phyloP scores from a whole-genome alignment of 1,140 invertebrate species.

The Cyrtorhinus lividipennis region DNA sequence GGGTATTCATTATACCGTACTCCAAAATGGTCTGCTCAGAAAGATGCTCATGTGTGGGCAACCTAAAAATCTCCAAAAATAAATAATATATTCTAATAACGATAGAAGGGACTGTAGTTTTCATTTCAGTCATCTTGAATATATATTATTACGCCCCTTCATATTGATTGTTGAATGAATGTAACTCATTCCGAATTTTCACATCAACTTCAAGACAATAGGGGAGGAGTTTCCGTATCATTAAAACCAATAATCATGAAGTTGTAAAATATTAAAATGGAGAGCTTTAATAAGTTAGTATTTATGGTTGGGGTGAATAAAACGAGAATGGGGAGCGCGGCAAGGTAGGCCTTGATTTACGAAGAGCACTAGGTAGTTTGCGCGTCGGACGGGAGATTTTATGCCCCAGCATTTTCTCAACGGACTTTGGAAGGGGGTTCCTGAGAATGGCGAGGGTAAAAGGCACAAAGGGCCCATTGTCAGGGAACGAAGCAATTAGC shows the following conservation, averaged over 20 bases:
- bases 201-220: no score
- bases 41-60: no score
- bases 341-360: background rate
- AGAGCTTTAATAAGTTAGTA: background rate
- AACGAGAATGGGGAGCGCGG: background rate
- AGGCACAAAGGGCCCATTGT: background rate
- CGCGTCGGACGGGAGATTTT: background rate
- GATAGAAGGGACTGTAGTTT: background rate
- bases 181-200: no score
- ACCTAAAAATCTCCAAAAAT: no score
- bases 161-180: no score
- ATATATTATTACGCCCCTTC: background rate
- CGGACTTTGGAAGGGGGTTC: background rate
- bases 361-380: background rate
- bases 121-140: background rate
- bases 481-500: conserved; percentile 6
- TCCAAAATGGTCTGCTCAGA: no score
- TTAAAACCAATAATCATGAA: background rate
- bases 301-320: background rate
- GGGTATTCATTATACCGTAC: no score
- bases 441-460: background rate
- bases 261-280: background rate
- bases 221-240: background rate
- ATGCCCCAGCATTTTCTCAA: background rate
- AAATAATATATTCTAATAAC: no score